Evolutionary conservation across 2,888 invertebrate species (phyloP).

Genomic region (Colostygia pectinataria): DNA sequence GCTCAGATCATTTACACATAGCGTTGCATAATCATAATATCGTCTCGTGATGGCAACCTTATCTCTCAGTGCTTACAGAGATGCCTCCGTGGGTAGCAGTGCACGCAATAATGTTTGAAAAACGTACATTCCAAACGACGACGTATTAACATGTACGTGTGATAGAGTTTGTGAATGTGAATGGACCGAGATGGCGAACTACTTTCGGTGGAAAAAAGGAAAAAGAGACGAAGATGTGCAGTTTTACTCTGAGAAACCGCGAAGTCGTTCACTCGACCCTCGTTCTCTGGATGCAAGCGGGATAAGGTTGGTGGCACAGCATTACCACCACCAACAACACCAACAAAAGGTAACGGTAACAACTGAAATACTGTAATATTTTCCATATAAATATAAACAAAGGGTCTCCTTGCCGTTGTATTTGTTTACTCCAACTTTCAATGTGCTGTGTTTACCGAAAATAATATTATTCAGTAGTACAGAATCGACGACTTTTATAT

Average conservation of each 20-base stretch:
- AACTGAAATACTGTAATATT: background rate
- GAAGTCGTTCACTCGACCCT: constrained; percentile 89
- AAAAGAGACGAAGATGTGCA: constrained; percentile 82
- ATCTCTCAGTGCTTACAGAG: constrained; percentile 72
- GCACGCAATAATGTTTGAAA: constrained; percentile 44
- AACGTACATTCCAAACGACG: constrained; percentile 31
- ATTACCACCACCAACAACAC: constrained; percentile 54
- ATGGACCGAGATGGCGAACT: constrained; percentile 82
- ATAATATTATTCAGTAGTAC: no score
- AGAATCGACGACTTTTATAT: no score
- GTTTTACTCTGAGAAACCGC: constrained; percentile 84
- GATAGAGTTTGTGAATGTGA: constrained; percentile 43
- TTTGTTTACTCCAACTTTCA: no score
- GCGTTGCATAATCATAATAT: constrained; percentile 64
- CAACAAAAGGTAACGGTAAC: constrained; percentile 40
- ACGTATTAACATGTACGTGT: constrained; percentile 31
- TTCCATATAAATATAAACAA: background rate
- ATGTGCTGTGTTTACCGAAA: no score
- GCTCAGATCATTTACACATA: constrained; percentile 50
- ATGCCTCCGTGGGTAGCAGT: constrained; percentile 62
- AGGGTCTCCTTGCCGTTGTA: no score
- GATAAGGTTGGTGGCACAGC: constrained; percentile 83
- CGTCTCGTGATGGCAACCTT: constrained; percentile 73
- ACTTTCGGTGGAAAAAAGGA: constrained; percentile 87
- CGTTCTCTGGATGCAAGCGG: constrained; percentile 87